Evolutionary conservation across 1,140 invertebrate species (phyloP), one percentile per base, ranked within the genome.

Genomic region (Coenobita brevimanus): DNA sequence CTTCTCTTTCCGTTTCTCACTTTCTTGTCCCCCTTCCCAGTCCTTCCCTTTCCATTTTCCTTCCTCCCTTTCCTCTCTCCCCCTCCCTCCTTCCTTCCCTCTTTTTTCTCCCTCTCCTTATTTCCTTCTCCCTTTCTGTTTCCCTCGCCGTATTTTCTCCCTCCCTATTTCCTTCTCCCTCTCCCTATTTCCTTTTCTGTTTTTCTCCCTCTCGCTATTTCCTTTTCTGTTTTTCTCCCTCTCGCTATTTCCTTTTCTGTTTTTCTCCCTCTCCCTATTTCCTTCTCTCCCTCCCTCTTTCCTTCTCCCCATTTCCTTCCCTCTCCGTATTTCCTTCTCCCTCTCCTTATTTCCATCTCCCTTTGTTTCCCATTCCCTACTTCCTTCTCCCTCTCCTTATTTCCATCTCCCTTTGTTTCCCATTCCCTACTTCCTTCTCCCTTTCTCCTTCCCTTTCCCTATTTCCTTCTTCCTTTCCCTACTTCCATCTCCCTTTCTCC

Each of bases 1-100:
- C n/a, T n/a, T n/a, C n/a, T n/a, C 10, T 57, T 13, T 57, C 10
- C 24, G 13, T 76, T 13, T 24, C 3, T 15, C 13, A 38, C 73
- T 41, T 27, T 43, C 73, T 76, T 24, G 10, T n/a, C 38, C 67
- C 27, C 27, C 27, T 69, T 69, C 71, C 27, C 36, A 8, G 21
- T 75, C 71, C 71, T 79, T 79, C 36, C 54, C 76, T 79, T 24
- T 46, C 43, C 60, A 30, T 46, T 46, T 54, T 24, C 60, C n/a
- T 15, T 24, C 46, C 50, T 90, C 24, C 46, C 60, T 27, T 60
- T 64, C 54, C 33, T 27, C 41, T 21, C 33, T 4, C 41, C 41
- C 41, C 38, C n/a, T 30, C 50, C 4, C 41, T 54, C 41, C 4
- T 62, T 30, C n/a, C 30, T 17, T 27, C 41, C 24, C 24, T 10